Conservation (phyloP, 2,113 vertebrate genomes). For the Nesoenas mayeri region DNA sequence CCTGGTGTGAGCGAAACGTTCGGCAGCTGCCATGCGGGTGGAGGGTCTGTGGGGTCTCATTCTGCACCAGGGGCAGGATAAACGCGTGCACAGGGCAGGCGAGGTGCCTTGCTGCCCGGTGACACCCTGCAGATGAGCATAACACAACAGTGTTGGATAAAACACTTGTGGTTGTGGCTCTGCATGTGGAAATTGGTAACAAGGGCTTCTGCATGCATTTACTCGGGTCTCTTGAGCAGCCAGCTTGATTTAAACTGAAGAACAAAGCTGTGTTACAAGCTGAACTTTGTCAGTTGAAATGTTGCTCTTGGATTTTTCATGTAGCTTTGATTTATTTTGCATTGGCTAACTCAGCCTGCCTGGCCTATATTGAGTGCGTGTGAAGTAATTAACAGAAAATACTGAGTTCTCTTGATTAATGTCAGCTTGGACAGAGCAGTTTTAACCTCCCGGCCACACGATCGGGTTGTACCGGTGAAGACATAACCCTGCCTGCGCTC, state of each 20-base stretch:
- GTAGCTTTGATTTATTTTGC: slow-evolving; percentile 66
- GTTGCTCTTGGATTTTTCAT: slow-evolving; percentile 37
- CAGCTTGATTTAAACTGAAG: background rate
- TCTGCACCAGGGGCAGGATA: background rate
- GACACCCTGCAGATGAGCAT: background rate
- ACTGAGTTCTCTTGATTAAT: slow-evolving; percentile 50
- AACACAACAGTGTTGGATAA: background rate
- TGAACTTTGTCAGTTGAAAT: slow-evolving; percentile 28
- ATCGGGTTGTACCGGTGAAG: background rate
- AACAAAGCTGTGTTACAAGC: slow-evolving; percentile 20
- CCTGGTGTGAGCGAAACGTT: rapidly evolving
- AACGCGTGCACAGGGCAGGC: rapidly evolving
- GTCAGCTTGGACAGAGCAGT: background rate
- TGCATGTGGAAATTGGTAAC: background rate
- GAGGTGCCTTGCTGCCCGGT: background rate
- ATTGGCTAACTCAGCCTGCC: slow-evolving; percentile 2
- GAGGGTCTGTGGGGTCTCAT: background rate
- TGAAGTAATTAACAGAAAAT: slow-evolving; percentile 44
- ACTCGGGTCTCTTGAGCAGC: background rate
- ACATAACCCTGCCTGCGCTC: background rate
- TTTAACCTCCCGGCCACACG: background rate
- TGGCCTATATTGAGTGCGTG: background rate
- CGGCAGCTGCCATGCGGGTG: too few species aligned
- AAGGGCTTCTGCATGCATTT: background rate
- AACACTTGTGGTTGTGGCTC: background rate